Conservation (phyloP, 2,888 invertebrate genomes). For the Nipponacmea schrenckii region DNA sequence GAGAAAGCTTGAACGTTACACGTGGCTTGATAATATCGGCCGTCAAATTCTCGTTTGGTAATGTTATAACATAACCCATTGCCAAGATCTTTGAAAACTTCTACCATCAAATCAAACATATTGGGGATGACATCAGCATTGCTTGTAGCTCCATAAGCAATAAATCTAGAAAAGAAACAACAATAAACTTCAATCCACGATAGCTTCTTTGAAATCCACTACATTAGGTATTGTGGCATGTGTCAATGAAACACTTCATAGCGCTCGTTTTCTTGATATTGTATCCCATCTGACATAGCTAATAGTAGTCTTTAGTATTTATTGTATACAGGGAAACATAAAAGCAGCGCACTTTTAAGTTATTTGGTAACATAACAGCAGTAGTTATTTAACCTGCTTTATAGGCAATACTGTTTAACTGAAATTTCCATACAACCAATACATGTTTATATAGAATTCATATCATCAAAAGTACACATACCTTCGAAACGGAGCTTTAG, state of each 20-base stretch:
- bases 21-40: constrained; percentile 47
- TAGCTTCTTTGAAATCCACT: too few species aligned
- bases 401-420: too few species aligned
- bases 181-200: not conserved
- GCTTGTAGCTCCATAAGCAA: constrained; percentile 44
- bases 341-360: too few species aligned
- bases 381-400: too few species aligned
- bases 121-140: constrained; percentile 39
- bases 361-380: too few species aligned
- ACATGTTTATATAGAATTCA: not conserved
- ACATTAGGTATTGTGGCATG: too few species aligned
- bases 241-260: too few species aligned
- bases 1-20: constrained; percentile 56
- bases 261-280: too few species aligned
- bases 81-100: constrained; percentile 44
- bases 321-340: too few species aligned
- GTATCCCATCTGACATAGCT: too few species aligned
- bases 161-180: constrained; percentile 39
- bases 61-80: constrained; percentile 39
- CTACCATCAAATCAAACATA: constrained; percentile 47
- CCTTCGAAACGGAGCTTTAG: constrained; percentile 49
- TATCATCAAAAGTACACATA: constrained; percentile 23
- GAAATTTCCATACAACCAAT: too few species aligned
- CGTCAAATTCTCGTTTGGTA: constrained; percentile 47
- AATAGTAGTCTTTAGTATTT: too few species aligned